Evolutionary conservation across 2,113 vertebrate genomes (phyloP).

Genomic region (Setophaga petechia): DNA sequence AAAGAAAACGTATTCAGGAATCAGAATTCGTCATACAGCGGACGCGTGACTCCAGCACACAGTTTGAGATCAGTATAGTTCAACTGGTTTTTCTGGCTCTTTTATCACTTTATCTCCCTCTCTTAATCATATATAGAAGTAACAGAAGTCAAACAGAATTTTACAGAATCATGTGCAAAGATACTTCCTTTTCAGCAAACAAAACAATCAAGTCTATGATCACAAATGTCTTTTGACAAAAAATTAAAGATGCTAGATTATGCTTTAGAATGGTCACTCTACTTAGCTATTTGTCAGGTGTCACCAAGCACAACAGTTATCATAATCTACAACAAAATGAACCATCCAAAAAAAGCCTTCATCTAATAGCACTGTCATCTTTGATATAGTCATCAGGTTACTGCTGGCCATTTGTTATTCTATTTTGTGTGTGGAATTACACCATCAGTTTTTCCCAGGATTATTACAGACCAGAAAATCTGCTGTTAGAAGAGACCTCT

Average conservation of each 20-base stretch:
- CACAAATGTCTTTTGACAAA: not conserved
- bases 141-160: not conserved
- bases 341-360: not conserved
- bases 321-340: not conserved
- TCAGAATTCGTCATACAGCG: not conserved
- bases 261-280: not conserved
- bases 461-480: not conserved
- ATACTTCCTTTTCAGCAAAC: not conserved
- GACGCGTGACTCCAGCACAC: not conserved
- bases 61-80: not conserved
- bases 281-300: not conserved
- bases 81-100: not conserved
- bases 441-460: not conserved
- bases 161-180: not conserved
- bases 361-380: not conserved
- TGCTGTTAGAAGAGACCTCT: not conserved
- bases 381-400: not conserved
- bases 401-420: not conserved
- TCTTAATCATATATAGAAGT: not conserved
- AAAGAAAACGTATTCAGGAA: not conserved
- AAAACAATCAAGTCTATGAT: not conserved
- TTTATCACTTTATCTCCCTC: not conserved
- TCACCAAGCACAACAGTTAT: not conserved
- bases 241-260: not conserved
- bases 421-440: not conserved